phyloP scores from a whole-genome alignment of 2,797 vertebrate species.

The Macropodus opercularis region DNA sequence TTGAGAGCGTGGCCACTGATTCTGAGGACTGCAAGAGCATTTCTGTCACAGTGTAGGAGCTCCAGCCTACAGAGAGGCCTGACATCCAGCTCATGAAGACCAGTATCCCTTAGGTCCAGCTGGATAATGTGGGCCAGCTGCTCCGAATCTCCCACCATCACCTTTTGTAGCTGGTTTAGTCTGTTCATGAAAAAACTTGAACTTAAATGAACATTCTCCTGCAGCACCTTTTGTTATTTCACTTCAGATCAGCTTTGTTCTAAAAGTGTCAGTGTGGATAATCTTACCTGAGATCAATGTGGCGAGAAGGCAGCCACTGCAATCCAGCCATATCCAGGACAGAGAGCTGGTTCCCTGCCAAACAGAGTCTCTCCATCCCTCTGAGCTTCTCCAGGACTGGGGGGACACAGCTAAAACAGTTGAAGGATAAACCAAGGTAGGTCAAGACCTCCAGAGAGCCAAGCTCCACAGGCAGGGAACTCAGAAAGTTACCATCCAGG shows the following conservation, averaged over 20 bases:
- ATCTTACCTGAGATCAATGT: constrained; percentile 91
- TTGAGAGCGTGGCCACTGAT: constrained; percentile 88
- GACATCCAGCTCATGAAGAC: constrained; percentile 87
- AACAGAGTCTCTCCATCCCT: constrained; percentile 90
- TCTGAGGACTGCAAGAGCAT: constrained; percentile 84
- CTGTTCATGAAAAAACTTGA: constrained; percentile 63
- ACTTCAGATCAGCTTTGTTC: too few species aligned
- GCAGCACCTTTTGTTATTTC: too few species aligned
- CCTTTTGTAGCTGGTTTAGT: constrained; percentile 86
- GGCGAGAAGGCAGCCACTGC: constrained; percentile 87
- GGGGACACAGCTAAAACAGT: constrained; percentile 88
- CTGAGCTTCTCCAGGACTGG: constrained; percentile 87
- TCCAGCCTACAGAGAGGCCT: constrained; percentile 87
- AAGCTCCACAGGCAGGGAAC: constrained; percentile 89
- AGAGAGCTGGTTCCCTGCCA: constrained; percentile 91
- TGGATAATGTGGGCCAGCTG: constrained; percentile 90
- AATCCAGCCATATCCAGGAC: constrained; percentile 83
- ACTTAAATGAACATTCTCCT: too few species aligned
- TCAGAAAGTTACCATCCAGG: constrained; percentile 92
- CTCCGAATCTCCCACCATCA: constrained; percentile 81
- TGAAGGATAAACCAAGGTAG: constrained; percentile 95
- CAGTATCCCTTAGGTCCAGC: constrained; percentile 91
- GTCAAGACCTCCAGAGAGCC: constrained; percentile 88
- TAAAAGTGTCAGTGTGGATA: constrained; percentile 15
- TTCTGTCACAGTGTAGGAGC: constrained; percentile 95